These are phyloP conservation scores for Sepiola atlantica DNA, from an alignment of 2,888 invertebrate species.

Conservation along the genomic window DNA sequence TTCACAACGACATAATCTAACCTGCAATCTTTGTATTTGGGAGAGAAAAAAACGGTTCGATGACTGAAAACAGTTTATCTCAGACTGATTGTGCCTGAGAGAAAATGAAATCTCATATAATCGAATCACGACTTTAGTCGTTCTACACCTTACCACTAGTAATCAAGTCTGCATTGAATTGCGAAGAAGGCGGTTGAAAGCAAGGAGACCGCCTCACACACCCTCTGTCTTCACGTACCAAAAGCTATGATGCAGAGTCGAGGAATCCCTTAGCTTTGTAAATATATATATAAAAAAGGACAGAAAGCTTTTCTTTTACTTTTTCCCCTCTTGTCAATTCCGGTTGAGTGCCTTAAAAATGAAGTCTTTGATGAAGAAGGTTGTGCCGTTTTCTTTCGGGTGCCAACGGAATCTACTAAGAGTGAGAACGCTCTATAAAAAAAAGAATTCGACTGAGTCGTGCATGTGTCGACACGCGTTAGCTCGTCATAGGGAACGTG, in stretches of 20 bases:
- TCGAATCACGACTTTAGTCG: neutral
- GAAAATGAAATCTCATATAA: conserved; percentile 32
- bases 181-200: neutral
- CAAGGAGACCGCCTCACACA: neutral
- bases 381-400: neutral
- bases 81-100: conserved; percentile 6
- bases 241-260: neutral
- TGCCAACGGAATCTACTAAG: neutral
- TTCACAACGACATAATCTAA: neutral
- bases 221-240: too few relatives aligned
- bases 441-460: neutral
- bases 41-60: neutral
- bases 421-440: neutral
- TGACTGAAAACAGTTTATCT: neutral
- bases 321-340: neutral
- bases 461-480: neutral
- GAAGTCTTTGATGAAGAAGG: neutral
- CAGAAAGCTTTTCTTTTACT: neutral
- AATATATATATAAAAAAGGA: neutral
- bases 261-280: neutral
- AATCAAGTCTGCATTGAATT: neutral
- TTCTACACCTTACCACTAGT: neutral
- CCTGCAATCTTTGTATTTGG: neutral
- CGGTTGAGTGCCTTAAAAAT: neutral
- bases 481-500: neutral